Evolutionary conservation across 2,888 invertebrate species (phyloP), one percentile per base, ranked within the genome.

Genomic region (Catocala sponsa): DNA sequence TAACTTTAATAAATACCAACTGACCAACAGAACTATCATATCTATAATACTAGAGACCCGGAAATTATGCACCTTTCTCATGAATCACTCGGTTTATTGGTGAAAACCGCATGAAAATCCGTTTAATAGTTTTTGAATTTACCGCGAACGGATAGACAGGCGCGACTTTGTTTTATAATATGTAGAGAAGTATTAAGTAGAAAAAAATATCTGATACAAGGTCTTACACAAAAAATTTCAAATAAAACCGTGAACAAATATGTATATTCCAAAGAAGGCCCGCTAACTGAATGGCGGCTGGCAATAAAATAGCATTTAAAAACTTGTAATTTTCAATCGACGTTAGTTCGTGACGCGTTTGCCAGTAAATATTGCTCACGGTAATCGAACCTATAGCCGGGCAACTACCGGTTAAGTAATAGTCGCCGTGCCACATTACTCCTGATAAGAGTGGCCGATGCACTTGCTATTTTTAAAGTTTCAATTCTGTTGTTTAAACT

Each of bases 341-440:
- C 76, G 81, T 78, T 78, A 64, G 75, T 71, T 64, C 88, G 89
- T 90, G 90, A 89, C 86, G 83, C 59, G 82, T 69, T 71, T 55
- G 61, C 76, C 79, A 79, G 83, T 89, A 89, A 91, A 90, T 81
- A 84, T 80, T 72, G 69, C 6, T 63, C 65, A 38, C 73, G 76
- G 88, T 90, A 89, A 90, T 85, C 85, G 85, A 87, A 86, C 81
- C 81, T 72, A 73, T 54, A 59, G 11, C 59, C 63, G 68, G 58
- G 68, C 70, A 72, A 82, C 80, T 78, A 78, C 78, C 76, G 64
- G 71, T 75, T 77, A 74, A 63, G 55, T 71, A 75, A 75, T 77
- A 74, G 61, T 57, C 64, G 76, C 68, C 78, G 76, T 71, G 71
- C 69, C 38, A 60, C 76, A 67, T 73, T 71, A 63, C 59, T 73